Evolutionary conservation across 2,797 vertebrate genomes (phyloP).

Genomic region (Iguana delicatissima): DNA sequence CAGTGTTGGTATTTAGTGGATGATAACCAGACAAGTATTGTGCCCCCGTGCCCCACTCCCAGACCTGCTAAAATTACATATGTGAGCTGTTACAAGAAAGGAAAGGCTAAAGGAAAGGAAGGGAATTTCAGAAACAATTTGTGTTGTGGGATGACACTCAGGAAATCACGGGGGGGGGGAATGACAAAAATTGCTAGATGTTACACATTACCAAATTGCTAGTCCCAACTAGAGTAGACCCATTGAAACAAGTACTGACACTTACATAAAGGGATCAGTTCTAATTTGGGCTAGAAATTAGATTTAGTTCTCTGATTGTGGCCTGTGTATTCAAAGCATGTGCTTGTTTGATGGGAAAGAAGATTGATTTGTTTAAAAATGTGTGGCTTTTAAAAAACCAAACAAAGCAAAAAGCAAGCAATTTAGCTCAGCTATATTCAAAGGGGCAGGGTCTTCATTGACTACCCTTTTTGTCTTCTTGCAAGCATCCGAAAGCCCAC

Average conservation of each 20-base stretch:
- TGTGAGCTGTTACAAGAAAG: too few species aligned
- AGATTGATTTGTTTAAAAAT: not conserved
- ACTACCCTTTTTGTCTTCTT: conserved; percentile 23
- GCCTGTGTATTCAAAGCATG: not conserved
- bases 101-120: not conserved
- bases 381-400: not conserved
- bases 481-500: conserved; percentile 42
- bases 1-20: too few species aligned
- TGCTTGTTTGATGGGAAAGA: conserved; percentile 11
- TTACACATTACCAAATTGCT: not conserved
- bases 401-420: conserved; percentile 37
- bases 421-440: conserved; percentile 51
- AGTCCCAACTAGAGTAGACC: too few species aligned
- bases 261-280: not conserved
- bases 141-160: not conserved
- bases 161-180: not conserved
- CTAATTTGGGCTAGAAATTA: not conserved
- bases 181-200: not conserved
- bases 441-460: conserved; percentile 27
- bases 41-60: too few species aligned
- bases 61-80: too few species aligned
- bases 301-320: not conserved
- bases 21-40: too few species aligned
- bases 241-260: too few species aligned
- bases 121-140: not conserved